These are phyloP conservation scores for Mallotus villosus DNA, from an alignment of 2,797 vertebrate species.

Conservation along the genomic window DNA sequence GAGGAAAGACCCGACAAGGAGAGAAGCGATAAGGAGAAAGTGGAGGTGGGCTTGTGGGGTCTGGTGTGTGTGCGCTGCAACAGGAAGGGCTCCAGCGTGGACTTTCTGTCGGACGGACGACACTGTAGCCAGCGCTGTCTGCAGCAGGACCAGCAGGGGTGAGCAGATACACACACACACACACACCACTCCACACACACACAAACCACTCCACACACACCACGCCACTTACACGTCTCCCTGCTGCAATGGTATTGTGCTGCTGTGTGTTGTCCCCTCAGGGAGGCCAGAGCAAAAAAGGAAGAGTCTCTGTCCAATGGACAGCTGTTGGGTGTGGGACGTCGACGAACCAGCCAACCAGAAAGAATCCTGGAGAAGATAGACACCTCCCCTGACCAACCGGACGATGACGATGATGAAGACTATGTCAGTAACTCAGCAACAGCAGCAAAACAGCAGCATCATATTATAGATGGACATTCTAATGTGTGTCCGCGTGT, in stretches of 20 bases:
- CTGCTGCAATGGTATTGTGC: background rate
- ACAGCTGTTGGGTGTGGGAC: conserved; percentile 69
- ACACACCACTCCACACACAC: background rate
- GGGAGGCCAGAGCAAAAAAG: conserved; percentile 73
- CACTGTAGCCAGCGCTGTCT: conserved; percentile 80
- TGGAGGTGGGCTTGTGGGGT: conserved; percentile 71
- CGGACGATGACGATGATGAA: conserved; percentile 57
- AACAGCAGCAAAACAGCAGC: background rate
- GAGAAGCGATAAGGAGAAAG: conserved; percentile 54
- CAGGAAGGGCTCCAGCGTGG: conserved; percentile 73
- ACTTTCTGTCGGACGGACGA: conserved; percentile 77
- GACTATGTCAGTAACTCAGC: conserved; percentile 64
- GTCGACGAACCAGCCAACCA: conserved; percentile 74
- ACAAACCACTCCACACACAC: background rate
- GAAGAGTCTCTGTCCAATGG: conserved; percentile 66
- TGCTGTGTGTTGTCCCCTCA: conserved; percentile 30
- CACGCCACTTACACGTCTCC: too few species aligned
- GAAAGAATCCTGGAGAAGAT: conserved; percentile 63
- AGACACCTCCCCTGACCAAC: conserved; percentile 66
- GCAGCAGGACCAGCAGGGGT: conserved; percentile 79
- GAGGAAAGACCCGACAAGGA: background rate
- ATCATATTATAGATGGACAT: background rate
- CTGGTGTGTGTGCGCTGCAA: conserved; percentile 81
- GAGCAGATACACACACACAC: conserved; percentile 52
- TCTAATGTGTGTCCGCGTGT: background rate